phyloP scores from a whole-genome alignment of 1,140 invertebrate species.

The Cyrtorhinus lividipennis region DNA sequence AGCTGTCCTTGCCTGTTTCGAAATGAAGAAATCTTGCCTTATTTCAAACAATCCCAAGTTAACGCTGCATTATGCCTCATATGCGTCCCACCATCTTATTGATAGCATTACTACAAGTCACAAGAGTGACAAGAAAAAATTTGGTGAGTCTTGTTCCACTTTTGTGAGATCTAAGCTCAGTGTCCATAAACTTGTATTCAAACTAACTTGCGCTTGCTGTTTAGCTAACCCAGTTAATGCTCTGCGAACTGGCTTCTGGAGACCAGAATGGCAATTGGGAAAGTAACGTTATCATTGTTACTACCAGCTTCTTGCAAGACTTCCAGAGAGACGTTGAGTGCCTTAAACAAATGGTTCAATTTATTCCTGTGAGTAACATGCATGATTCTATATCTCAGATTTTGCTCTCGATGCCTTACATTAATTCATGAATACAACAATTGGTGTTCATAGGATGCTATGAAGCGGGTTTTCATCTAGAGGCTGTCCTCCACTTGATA shows the following conservation, averaged over 20 bases:
- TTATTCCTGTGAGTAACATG: conserved; percentile 50
- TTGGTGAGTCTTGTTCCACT: conserved; percentile 59
- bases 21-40: conserved; percentile 15
- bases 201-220: no score
- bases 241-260: conserved; percentile 84
- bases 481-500: conserved; percentile 82
- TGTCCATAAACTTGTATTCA: no score
- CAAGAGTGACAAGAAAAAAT: conserved; percentile 44
- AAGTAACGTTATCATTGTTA: conserved; percentile 33
- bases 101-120: conserved; percentile 62
- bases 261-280: conserved; percentile 79
- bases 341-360: conserved; percentile 62
- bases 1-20: conserved; percentile 49
- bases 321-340: conserved; percentile 79
- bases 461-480: conserved; percentile 80
- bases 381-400: no score
- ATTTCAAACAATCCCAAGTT: conserved; percentile 17
- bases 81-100: conserved; percentile 59
- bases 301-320: conserved; percentile 44
- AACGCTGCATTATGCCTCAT: conserved; percentile 53
- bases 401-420: no score
- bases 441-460: conserved; percentile 62
- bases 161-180: no score
- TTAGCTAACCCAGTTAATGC: conserved; percentile 70
- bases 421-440: no score